Conservation (phyloP, 2,888 invertebrate species). For the Lithophane semibrunnea region DNA sequence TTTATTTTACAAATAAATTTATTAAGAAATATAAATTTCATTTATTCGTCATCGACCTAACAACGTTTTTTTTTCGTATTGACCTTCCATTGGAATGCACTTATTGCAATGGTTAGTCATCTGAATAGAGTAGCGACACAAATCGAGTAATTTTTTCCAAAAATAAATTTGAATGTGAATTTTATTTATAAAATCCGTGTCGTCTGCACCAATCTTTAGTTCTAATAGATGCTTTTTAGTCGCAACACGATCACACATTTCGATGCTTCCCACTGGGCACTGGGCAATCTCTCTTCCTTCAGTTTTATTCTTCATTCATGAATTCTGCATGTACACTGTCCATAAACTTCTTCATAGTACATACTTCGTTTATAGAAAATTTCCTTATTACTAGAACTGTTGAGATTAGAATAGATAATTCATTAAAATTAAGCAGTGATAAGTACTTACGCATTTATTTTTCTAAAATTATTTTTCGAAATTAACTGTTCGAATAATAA, state of each 20-base stretch:
- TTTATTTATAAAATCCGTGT: constrained; percentile 13
- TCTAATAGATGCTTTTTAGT: constrained; percentile 80
- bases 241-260: constrained; percentile 86
- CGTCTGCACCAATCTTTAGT: constrained; percentile 51
- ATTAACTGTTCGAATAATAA: constrained; percentile 25
- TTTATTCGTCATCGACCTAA: neutral
- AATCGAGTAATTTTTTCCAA: neutral
- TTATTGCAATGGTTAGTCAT: constrained; percentile 20
- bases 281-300: constrained; percentile 62
- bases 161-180: neutral
- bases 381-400: constrained; percentile 9
- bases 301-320: constrained; percentile 60
- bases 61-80: neutral
- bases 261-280: constrained; percentile 78
- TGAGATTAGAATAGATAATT: constrained; percentile 26
- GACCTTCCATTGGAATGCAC: constrained; percentile 1
- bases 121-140: neutral
- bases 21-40: neutral
- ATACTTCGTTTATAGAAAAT: constrained; percentile 44
- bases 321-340: constrained; percentile 67
- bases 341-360: constrained; percentile 55
- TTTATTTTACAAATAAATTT: too few species aligned
- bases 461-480: constrained; percentile 38
- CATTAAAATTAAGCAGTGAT: neutral
- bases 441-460: constrained; percentile 1